Base-by-base conservation (phyloP, 2,888 invertebrate species). In the Thumatha senex region DNA sequence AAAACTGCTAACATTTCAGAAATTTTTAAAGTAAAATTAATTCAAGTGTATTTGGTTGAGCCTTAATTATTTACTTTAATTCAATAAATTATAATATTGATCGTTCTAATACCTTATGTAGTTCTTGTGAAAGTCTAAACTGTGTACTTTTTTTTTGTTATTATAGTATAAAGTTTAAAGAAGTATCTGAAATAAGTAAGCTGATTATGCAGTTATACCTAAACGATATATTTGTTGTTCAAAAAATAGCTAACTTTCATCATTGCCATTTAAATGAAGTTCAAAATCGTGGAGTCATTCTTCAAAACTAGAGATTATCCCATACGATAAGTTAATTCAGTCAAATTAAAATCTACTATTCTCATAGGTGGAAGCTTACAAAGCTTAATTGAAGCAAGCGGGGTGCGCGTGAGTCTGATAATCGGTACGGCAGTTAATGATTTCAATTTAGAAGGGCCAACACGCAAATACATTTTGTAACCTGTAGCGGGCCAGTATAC, bases 401-500 rank as follows among this genome's bases (percentile, higher is more conserved):
- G 74, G 74, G 76, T 45, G 70, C 82, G 87, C 90, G 92, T 90
- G 92, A 90, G 89, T 70, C 70, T 88, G 92, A 92, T 92, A 89
- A 92, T 90, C 91, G 78, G 70, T 71, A 63, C 56, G 65, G 55
- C 80, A 82, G 78, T 89, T 88, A 89, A 89, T 88, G 89, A 89
- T 88, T 86, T 83, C 82, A 84, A 83, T 87, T 89, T 88, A 88
- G 87, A 86, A 85, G 81, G 84, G 82, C 72, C 73, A 73, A 66
- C 76, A 86, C 86, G 87, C 80, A 84, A 86, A 88, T 89, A 82
- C 78, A 82, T 80, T 82, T 82, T 75, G 78, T 74, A 74, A 74
- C 72, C 57, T 56, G 57, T 69, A 69, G 66, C 67, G 70, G 66
- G 67, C 68, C 77, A 73, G 83, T 84, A 82, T 67, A 69, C 74